Evolutionary conservation across 2,888 invertebrate genomes (phyloP).

Genomic region (Drosophila borborema): DNA sequence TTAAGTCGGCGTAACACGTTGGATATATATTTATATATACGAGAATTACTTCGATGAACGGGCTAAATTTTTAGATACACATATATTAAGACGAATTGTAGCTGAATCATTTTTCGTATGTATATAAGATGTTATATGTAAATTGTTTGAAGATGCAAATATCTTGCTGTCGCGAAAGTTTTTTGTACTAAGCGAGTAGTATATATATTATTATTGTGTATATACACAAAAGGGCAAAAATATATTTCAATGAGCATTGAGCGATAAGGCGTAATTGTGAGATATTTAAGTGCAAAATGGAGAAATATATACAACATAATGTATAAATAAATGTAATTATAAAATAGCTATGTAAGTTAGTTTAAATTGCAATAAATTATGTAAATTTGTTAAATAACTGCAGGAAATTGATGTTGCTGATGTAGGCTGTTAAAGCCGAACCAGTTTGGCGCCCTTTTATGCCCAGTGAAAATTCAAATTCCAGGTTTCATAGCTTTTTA

Average conservation of each 20-base stretch:
- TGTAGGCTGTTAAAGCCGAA: background rate
- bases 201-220: background rate
- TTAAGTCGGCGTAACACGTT: slow-evolving; percentile 71
- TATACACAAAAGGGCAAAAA: background rate
- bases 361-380: slow-evolving; percentile 19
- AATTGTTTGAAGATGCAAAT: background rate
- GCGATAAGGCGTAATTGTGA: slow-evolving; percentile 24
- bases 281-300: slow-evolving; percentile 11
- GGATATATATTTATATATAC: background rate
- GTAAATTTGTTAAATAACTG: slow-evolving; percentile 14
- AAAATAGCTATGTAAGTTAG: slow-evolving; percentile 1
- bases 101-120: slow-evolving; percentile 24
- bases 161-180: slow-evolving; percentile 1
- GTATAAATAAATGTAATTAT: slow-evolving; percentile 1
- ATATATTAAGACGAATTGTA: slow-evolving; percentile 1
- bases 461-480: background rate
- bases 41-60: background rate
- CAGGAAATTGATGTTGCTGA: background rate
- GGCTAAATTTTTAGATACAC: background rate
- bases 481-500: no score
- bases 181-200: slow-evolving; percentile 1
- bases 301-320: background rate
- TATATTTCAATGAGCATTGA: slow-evolving; percentile 7
- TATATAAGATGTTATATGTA: slow-evolving; percentile 7
- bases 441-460: background rate